Base-by-base conservation (phyloP, 2,888 invertebrate species). In the Oconnorella tubifera region DNA sequence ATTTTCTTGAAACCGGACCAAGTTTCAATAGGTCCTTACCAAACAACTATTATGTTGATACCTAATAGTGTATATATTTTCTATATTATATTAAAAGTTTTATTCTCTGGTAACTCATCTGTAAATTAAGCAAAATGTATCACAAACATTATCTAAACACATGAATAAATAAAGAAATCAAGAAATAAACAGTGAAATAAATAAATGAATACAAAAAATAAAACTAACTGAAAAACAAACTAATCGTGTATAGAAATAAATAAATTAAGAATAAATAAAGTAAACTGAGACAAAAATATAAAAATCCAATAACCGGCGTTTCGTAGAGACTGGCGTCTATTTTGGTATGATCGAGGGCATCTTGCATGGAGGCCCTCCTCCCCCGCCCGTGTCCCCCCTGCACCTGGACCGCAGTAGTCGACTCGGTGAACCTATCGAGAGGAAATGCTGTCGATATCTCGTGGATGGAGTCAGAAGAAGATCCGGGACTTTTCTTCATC, bases 271-370 rank as follows among this genome's bases (percentile, higher is more conserved):
- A n/a, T n/a, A n/a, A n/a, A n/a, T n/a, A n/a, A n/a, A n/a, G n/a
- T n/a, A n/a, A n/a, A n/a, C n/a, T n/a, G n/a, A n/a, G n/a, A n/a
- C n/a, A n/a, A n/a, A n/a, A n/a, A n/a, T n/a, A n/a, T n/a, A n/a
- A 40, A 40, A 14, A 19, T 40, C 19, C 10, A 69, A 72, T 64
- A 66, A 78, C 78, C 74, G 75, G 74, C 66, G 75, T 74, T 60
- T 77, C 77, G 63, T 80, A 80, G 1, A 80, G 73, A 32, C 76
- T 74, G 10, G 78, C 73, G 75, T 80, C 77, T 27, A 80, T 76
- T 69, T 77, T 77, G 55, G 76, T 75, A 75, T 86, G 86, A 76
- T 87, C 88, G 69, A 88, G 80, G 71, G 87, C 87, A 57, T 87
- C 86, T 71, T 87, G 86, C 86, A 87, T 87, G 27, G 87, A 78